Percentiles rank a stretch among this genome's conserved stretches.
Conservation (phyloP, 2,888 invertebrate species). For the Cheilosia soror region DNA sequence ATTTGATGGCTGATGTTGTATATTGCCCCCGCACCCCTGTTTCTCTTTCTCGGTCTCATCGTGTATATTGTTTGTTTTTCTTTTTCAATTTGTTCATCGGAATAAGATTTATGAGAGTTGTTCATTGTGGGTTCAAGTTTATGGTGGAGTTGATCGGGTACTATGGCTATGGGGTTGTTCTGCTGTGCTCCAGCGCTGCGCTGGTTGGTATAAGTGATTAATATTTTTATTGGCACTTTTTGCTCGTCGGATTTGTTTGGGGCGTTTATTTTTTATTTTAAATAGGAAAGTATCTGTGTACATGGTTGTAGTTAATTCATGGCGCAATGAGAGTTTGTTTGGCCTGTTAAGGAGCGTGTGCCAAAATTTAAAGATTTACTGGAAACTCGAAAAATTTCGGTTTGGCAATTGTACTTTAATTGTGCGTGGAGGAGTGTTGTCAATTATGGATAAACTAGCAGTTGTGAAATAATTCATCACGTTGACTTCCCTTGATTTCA, state of each 20-base stretch:
- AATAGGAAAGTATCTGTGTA: slow-evolving; percentile 56
- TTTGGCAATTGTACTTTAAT: background rate
- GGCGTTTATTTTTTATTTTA: slow-evolving; percentile 39
- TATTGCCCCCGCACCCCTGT: slow-evolving; percentile 20
- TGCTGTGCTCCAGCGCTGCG: slow-evolving; percentile 50
- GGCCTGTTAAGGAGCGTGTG: slow-evolving; percentile 12
- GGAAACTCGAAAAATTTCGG: slow-evolving; percentile 1
- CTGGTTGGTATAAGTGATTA: slow-evolving; percentile 67
- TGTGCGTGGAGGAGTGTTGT: background rate
- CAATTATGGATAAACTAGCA: background rate
- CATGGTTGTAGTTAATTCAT: slow-evolving; percentile 61
- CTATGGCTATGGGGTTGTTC: slow-evolving; percentile 63
- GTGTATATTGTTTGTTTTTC: slow-evolving; percentile 58
- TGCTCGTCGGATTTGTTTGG: slow-evolving; percentile 70
- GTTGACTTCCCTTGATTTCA: background rate
- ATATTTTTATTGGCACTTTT: slow-evolving; percentile 76
- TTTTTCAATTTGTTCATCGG: slow-evolving; percentile 73
- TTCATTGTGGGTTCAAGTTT: slow-evolving; percentile 75
- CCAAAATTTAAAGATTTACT: slow-evolving; percentile 27
- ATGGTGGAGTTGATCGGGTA: slow-evolving; percentile 72
- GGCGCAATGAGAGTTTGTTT: slow-evolving; percentile 33
- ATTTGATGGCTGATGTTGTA: slow-evolving; percentile 73
- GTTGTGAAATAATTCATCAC: background rate
- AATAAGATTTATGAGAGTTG: slow-evolving; percentile 73
- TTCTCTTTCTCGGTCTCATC: slow-evolving; percentile 28